Percentiles rank a stretch among this genome's conserved stretches.
These are phyloP conservation scores for Lypha dubia DNA, from an alignment of 2,888 invertebrate genomes.

Conservation along the genomic window DNA sequence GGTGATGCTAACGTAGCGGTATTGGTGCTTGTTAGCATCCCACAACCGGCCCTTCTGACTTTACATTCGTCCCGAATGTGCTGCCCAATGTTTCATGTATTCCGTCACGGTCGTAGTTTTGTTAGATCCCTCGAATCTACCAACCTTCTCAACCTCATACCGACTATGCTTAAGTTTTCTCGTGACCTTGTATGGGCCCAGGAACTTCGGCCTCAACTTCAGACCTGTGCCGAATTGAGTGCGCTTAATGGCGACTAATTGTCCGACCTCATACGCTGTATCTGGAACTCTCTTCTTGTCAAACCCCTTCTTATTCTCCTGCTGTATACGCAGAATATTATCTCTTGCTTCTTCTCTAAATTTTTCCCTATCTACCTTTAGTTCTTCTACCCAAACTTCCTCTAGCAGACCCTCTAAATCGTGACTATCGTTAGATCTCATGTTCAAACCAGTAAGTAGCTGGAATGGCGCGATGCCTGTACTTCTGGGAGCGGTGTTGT, in stretches of 20 bases:
- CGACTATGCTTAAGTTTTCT: conserved; percentile 43
- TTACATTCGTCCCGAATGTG: conserved; percentile 48
- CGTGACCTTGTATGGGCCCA: conserved; percentile 62
- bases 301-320: conserved; percentile 58
- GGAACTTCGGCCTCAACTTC: conserved; percentile 58
- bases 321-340: conserved; percentile 41
- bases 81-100: conserved; percentile 58
- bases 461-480: conserved; percentile 67
- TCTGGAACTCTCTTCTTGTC: conserved; percentile 32
- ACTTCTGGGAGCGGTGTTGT: conserved; percentile 73
- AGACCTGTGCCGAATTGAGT: conserved; percentile 68
- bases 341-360: background rate
- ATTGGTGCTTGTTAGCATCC: conserved; percentile 1
- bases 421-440: background rate
- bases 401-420: background rate
- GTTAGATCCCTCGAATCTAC: conserved; percentile 40
- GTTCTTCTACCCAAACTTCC: background rate
- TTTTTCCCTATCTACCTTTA: background rate
- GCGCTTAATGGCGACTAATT: conserved; percentile 70
- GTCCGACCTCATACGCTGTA: conserved; percentile 39
- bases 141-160: conserved; percentile 65
- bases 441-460: background rate
- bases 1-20: too few species aligned
- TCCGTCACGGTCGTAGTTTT: conserved; percentile 54
- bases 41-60: conserved; percentile 57